phyloP scores from a whole-genome alignment of 2,888 invertebrate species.

The Dynastes maya region DNA sequence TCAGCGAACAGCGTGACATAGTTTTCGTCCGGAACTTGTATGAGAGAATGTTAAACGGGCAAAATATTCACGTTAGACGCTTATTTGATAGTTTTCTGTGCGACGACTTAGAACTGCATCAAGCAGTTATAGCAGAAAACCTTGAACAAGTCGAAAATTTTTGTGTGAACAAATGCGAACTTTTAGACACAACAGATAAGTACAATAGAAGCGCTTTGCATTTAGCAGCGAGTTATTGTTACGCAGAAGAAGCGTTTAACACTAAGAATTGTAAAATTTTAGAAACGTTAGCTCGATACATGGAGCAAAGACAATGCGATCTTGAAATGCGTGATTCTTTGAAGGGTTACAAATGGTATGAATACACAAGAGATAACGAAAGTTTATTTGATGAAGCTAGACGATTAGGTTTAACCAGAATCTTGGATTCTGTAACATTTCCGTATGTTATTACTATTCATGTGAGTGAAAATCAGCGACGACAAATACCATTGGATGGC shows the following conservation, averaged over 20 bases:
- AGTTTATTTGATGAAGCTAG: neutral
- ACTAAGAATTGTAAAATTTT: constrained; percentile 3
- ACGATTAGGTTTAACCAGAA: constrained; percentile 7
- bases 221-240: constrained; percentile 24
- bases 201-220: neutral
- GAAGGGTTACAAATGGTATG: constrained; percentile 6
- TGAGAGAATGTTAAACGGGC: neutral
- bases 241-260: neutral
- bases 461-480: neutral
- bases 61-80: neutral
- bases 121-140: constrained; percentile 18
- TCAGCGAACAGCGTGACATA: neutral
- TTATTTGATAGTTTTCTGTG: constrained; percentile 16
- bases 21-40: neutral
- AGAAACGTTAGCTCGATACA: constrained; percentile 1
- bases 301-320: neutral
- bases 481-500: neutral
- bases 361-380: constrained; percentile 15
- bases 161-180: neutral
- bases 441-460: constrained; percentile 1
- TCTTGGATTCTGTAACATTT: neutral
- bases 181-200: neutral
- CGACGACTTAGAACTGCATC: constrained; percentile 10
- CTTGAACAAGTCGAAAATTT: constrained; percentile 15
- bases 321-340: neutral